Evolutionary conservation across 2,888 invertebrate genomes (phyloP), one percentile per base, ranked within the genome.

Genomic region (Mystacides longicornis): DNA sequence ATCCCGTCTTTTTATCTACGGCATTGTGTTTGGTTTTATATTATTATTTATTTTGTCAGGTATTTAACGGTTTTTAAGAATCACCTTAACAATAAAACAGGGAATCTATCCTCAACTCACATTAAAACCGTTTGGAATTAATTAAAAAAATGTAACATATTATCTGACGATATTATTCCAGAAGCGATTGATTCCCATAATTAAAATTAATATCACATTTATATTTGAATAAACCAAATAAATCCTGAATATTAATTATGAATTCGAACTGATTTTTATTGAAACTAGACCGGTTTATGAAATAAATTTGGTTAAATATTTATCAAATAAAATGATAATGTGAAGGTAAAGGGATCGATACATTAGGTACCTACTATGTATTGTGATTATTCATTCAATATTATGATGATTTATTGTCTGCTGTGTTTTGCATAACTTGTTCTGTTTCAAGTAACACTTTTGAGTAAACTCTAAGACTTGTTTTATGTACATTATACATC

Each of bases 1-100:
- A 60, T 60, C 59, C 55, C 53, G 57, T 60, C 46, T 56, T 56
- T 57, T 56, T 56, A 49, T 51, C 51, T 51, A 37, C 11, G 7
- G 11, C 27, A 7, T 27, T 7, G 5, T 27, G 11, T 37, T 37
- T n/a, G n/a, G n/a, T 54, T 52, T 52, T 48, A 57, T 54, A 60
- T 58, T 55, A 56, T 60, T 58, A 51, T 57, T 53, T 58, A 55
- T 56, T 57, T 51, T 48, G 60, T 54, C 58, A 55, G 53, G 56
- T 60, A 58, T 60, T 60, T 60, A 60, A 60, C 60, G 60, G 60
- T 60, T 60, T 58, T 37, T 16, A 14, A n/a, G 37, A 37, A 37
- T 37, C 4, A 37, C 37, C 37, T 37, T 37, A n/a, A 37, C 14
- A 7, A 37, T 23, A 43, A 49, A 52, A 33, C 49, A 43, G 7